A percentile compares a stretch with the other conserved stretches of the same genome.
Evolutionary conservation across 2,113 vertebrate genomes (phyloP).

Genomic region (Boulengeromyrus knoepffleri): DNA sequence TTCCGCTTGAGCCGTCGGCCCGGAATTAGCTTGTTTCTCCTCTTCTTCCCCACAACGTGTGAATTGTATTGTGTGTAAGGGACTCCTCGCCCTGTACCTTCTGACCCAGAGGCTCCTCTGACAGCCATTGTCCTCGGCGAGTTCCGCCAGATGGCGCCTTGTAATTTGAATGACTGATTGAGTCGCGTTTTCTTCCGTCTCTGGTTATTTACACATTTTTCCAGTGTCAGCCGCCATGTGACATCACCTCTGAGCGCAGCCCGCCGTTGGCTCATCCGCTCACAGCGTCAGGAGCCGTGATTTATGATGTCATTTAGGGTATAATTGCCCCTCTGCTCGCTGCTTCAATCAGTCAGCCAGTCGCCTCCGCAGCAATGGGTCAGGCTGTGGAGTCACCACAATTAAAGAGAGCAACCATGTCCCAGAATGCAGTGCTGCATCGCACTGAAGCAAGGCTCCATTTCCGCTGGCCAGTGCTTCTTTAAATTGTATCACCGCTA

Average conservation of each 20-base stretch:
- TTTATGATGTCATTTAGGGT: constrained; percentile 33
- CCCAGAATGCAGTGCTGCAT: constrained; percentile 13
- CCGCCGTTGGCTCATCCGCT: constrained; percentile 23
- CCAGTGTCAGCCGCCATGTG: not conserved
- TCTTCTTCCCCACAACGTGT: not conserved
- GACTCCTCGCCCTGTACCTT: not conserved
- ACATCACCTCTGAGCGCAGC: constrained; percentile 37
- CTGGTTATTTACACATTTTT: not conserved
- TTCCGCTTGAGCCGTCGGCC: not conserved
- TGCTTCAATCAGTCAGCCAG: constrained; percentile 39
- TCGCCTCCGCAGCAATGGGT: constrained; percentile 30
- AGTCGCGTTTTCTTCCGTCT: not conserved
- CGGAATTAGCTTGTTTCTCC: not conserved
- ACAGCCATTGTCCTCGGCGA: not conserved
- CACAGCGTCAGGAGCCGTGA: constrained; percentile 32
- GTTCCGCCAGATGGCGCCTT: not conserved
- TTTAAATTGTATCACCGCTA: not conserved
- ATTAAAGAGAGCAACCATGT: constrained; percentile 22
- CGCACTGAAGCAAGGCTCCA: not conserved
- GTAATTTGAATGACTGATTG: not conserved
- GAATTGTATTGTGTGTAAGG: not conserved
- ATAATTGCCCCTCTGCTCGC: constrained; percentile 41
- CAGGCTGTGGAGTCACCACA: constrained; percentile 37
- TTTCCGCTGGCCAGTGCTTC: not conserved
- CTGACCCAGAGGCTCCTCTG: not conserved